Evolutionary conservation across 2,113 vertebrate species (phyloP).

Genomic region (Isichthys henryi): DNA sequence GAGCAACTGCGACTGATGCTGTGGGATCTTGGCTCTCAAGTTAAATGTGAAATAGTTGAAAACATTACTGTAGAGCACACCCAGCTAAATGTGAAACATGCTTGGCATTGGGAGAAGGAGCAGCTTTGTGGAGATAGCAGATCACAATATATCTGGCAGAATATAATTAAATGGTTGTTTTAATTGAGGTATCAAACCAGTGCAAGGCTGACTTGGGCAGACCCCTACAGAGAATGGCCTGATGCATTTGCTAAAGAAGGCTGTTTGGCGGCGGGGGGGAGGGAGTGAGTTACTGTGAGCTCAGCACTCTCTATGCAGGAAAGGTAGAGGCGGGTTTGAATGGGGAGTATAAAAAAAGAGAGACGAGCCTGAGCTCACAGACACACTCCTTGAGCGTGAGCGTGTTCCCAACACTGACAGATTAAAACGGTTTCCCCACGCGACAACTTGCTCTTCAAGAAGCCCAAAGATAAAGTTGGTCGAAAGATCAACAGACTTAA

Average conservation of each 20-base stretch:
- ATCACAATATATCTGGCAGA: not conserved
- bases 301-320: not conserved
- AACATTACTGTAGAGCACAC: not conserved
- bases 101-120: not conserved
- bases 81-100: conserved; percentile 11
- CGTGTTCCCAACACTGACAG: not conserved
- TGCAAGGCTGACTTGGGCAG: not conserved
- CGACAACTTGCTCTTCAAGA: not conserved
- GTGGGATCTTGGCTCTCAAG: conserved; percentile 28
- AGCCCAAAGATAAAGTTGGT: not conserved
- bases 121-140: not conserved
- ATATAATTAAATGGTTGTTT: not conserved
- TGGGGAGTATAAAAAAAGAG: not conserved
- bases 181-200: not conserved
- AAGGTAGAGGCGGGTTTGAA: not conserved
- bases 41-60: not conserved
- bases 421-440: not conserved
- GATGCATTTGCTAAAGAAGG: not conserved
- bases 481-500: conserved; percentile 8
- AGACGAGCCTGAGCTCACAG: not conserved
- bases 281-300: not conserved
- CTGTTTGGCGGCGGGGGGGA: not conserved
- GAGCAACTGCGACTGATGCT: conserved; percentile 32
- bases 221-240: not conserved
- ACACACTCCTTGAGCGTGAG: not conserved